These are phyloP conservation scores for Willisornis vidua DNA, from an alignment of 2,113 vertebrate genomes.

Conservation along the genomic window DNA sequence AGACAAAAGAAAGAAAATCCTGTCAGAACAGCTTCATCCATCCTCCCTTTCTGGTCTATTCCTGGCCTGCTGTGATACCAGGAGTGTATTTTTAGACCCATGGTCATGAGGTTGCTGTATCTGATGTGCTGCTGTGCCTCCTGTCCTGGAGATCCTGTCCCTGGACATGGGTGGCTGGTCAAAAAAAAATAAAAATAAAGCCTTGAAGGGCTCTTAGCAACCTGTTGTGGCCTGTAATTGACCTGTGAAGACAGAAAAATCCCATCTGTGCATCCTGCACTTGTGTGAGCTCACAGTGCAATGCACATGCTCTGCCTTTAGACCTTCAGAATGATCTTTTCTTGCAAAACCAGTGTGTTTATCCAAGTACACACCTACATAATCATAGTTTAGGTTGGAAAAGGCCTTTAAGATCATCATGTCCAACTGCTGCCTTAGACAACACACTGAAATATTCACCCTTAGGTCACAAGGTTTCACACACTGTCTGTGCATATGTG, in stretches of 20 bases:
- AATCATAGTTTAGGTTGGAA: background rate
- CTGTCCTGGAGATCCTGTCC: background rate
- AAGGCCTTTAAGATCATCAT: background rate
- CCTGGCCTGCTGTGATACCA: constrained; percentile 62
- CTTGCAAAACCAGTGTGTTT: background rate
- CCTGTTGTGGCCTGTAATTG: background rate
- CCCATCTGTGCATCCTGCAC: background rate
- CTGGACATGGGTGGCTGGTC: fast-evolving
- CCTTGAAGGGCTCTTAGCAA: background rate
- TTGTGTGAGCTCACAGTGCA: background rate
- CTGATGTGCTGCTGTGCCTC: background rate
- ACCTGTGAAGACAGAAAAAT: background rate
- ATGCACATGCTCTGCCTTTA: background rate
- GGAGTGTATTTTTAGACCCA: constrained; percentile 75
- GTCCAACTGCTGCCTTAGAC: background rate
- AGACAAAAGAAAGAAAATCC: constrained; percentile 23
- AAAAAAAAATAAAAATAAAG: background rate
- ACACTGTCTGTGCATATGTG: background rate
- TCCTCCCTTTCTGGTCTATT: background rate
- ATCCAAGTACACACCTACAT: background rate
- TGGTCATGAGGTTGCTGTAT: constrained; percentile 73
- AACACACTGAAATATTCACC: background rate
- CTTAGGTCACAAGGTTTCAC: background rate
- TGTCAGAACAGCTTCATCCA: background rate
- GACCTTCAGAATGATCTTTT: background rate